Conservation (phyloP, 1,140 invertebrate species). For the Cherax quadricarinatus region DNA sequence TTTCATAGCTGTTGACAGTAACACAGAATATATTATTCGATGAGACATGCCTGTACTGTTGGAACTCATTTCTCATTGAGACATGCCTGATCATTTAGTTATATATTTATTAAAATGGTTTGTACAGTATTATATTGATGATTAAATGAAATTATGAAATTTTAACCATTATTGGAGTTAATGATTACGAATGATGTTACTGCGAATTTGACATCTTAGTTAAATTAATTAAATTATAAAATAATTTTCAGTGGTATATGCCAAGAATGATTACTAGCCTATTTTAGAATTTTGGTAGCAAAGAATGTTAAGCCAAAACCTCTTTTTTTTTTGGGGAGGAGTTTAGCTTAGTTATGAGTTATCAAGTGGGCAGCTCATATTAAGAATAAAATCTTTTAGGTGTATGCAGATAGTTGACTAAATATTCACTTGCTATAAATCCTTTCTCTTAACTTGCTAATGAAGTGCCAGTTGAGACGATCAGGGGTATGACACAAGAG, state of each 20-base stretch:
- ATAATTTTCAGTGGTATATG: background rate
- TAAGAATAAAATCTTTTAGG: background rate
- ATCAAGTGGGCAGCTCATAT: background rate
- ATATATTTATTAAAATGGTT: background rate
- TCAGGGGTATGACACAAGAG: conserved; percentile 53
- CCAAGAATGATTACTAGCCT: background rate
- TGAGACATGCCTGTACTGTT: no score
- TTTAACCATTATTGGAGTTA: background rate
- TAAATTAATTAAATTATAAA: background rate
- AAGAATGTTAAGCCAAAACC: background rate
- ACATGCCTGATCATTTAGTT: background rate
- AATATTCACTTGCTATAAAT: conserved; percentile 1
- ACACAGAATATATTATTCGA: no score
- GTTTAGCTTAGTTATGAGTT: background rate
- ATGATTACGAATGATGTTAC: background rate
- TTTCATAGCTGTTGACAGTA: no score
- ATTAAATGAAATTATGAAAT: background rate
- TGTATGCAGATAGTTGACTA: background rate
- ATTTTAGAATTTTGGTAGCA: background rate
- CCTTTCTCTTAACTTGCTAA: conserved; percentile 4
- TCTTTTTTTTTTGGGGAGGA: background rate
- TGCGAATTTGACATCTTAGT: background rate
- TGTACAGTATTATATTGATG: background rate
- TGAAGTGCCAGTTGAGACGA: conserved; percentile 46
- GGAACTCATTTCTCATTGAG: background rate